These are phyloP conservation scores for Tipula lateralis DNA, from an alignment of 2,888 invertebrate species.

Conservation along the genomic window DNA sequence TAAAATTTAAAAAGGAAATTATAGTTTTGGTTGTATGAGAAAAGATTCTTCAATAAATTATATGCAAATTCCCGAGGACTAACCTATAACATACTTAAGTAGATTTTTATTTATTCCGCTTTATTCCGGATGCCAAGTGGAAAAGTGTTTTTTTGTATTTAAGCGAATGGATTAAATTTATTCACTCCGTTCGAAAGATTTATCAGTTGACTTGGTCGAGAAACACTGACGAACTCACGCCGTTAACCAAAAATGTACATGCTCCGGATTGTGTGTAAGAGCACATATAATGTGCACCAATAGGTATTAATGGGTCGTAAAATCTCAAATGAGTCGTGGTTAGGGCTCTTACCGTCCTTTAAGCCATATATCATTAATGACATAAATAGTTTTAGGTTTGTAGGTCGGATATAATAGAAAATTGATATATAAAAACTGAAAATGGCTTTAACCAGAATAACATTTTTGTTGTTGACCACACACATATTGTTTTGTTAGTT, in stretches of 20 bases:
- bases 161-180: neutral
- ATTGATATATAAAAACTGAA: too few relatives aligned
- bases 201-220: neutral
- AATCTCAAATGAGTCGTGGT: too few relatives aligned
- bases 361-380: too few relatives aligned
- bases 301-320: too few relatives aligned
- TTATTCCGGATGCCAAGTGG: neutral
- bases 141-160: neutral
- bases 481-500: neutral
- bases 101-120: neutral
- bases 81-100: neutral
- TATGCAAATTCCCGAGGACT: neutral
- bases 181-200: neutral
- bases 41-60: neutral
- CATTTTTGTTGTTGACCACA: neutral
- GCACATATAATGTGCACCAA: too few relatives aligned
- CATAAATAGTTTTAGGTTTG: too few relatives aligned
- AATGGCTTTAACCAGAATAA: too few relatives aligned
- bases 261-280: too few relatives aligned
- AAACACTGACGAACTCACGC: too few relatives aligned
- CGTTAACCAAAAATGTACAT: too few relatives aligned
- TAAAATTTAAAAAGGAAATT: neutral
- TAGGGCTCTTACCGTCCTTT: too few relatives aligned
- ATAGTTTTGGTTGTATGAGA: neutral
- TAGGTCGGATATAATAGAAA: too few relatives aligned